Evolutionary conservation across 1,140 invertebrate genomes (phyloP).

Genomic region (Nasonia vitripennis): DNA sequence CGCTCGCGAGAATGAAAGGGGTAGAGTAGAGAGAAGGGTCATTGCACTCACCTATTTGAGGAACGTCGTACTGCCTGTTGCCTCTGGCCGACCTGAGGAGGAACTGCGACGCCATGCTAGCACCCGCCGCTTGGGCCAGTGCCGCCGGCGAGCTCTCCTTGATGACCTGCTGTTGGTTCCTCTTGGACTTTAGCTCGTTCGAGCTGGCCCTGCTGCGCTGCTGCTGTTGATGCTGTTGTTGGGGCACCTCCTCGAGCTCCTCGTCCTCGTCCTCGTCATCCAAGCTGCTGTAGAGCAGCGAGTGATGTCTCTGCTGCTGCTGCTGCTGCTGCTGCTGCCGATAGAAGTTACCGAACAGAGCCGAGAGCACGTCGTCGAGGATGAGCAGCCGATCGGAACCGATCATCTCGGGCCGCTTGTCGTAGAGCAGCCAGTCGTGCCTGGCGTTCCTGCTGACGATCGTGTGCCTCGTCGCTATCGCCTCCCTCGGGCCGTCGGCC

Average conservation of each 20-base stretch:
- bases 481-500: neutral
- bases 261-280: neutral
- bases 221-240: too few relatives aligned
- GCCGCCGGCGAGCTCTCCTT: slow-evolving; percentile 25
- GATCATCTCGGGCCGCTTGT: slow-evolving; percentile 54
- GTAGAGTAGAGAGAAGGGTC: neutral
- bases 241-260: neutral
- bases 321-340: slow-evolving; percentile 52
- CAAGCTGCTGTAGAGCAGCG: neutral
- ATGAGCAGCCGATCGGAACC: slow-evolving; percentile 57
- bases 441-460: slow-evolving; percentile 42
- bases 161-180: neutral
- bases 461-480: neutral
- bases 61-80: slow-evolving; percentile 81
- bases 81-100: slow-evolving; percentile 79
- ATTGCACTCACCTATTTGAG: slow-evolving; percentile 80
- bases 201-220: neutral
- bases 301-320: slow-evolving; percentile 15
- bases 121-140: slow-evolving; percentile 54
- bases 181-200: slow-evolving; percentile 34
- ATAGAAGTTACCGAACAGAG: slow-evolving; percentile 54
- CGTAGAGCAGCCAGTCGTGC: slow-evolving; percentile 58
- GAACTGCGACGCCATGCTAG: slow-evolving; percentile 76
- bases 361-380: slow-evolving; percentile 56
- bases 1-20: neutral